Base-by-base conservation (phyloP, 2,888 invertebrate species). In the Acanthopleura granulata region DNA sequence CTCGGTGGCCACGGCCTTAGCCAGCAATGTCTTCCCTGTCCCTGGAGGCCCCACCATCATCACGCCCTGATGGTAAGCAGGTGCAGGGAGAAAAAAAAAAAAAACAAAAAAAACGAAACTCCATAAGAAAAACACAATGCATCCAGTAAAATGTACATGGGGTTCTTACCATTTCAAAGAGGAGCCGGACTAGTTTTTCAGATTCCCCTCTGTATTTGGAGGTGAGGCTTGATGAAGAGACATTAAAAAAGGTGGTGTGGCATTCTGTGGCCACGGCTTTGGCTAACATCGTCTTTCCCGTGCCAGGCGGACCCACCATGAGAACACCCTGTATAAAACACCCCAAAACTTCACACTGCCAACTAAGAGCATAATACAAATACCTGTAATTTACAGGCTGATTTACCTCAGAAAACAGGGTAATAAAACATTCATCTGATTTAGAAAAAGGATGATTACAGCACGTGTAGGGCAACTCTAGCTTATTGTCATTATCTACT, bases 171-270 rank as follows among this genome's bases (percentile, higher is more conserved):
- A 99, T 98, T 93, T 98, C 98, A 91, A 99, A 99, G 0, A 99
- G 92, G 73, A 99, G 91, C 78, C 98, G 93, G 80, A 99, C 98
- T 86, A 99, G 94, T 92, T 99, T 99, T 92, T 99, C 99, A 0
- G 97, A 97, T 92, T 99, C 99, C n/a, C 99, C 99, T 75, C 98
- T 93, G 91, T 97, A 99, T 91, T 99, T 99, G 27, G 97, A 98
- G n/a, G 98, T 97, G 78, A 99, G 93, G 0, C 97, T 97, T 0
- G 98, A 97, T 0, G 98, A 97, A 18, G 98, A 97, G 0, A 99
- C 97, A 91, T 98, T 91, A 86, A 92, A 92, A 86, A 92, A 92
- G 9, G 92, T 92, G 3, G 92, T 91, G 40, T 90, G 90, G 81
- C 92, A 92, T 81, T 92, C 92, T 3, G 92, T 92, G 29, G 92